Conservation (phyloP, 1,140 invertebrate species). For the Andrena cerasifolii region DNA sequence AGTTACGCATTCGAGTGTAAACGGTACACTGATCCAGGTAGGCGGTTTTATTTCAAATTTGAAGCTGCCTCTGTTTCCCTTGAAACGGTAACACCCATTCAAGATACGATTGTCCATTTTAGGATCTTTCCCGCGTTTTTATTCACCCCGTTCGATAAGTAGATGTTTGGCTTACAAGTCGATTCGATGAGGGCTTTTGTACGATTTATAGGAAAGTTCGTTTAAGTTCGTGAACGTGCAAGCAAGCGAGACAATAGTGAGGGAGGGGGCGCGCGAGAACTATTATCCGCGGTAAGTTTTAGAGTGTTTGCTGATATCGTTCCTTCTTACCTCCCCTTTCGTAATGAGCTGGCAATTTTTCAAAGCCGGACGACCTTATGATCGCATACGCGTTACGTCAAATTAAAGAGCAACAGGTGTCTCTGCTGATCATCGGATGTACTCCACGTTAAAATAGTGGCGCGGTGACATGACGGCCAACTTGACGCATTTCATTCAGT, state of each 20-base stretch:
- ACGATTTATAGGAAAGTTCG: slow-evolving; percentile 36
- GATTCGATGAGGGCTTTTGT: slow-evolving; percentile 30
- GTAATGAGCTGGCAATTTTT: slow-evolving; percentile 68
- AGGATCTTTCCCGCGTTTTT: background rate
- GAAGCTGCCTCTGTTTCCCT: too few relatives aligned
- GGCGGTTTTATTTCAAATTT: too few relatives aligned
- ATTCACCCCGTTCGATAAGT: background rate
- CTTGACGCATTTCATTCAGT: slow-evolving; percentile 35
- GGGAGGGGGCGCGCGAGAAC: slow-evolving; percentile 4
- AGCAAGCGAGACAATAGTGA: slow-evolving; percentile 9
- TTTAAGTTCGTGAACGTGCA: slow-evolving; percentile 54
- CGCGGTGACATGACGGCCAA: slow-evolving; percentile 58
- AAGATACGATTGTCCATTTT: too few relatives aligned
- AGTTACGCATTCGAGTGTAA: too few relatives aligned
- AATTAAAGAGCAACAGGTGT: slow-evolving; percentile 79
- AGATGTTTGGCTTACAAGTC: slow-evolving; percentile 31
- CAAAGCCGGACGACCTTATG: slow-evolving; percentile 66
- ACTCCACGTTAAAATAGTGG: slow-evolving; percentile 64
- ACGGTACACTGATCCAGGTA: too few relatives aligned
- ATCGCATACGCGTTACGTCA: slow-evolving; percentile 71
- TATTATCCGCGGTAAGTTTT: slow-evolving; percentile 46
- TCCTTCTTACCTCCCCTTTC: slow-evolving; percentile 32
- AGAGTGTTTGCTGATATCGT: slow-evolving; percentile 53
- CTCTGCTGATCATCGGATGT: slow-evolving; percentile 72
- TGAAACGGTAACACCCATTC: too few relatives aligned